A percentile compares a stretch with the other conserved stretches of the same genome.
These are phyloP conservation scores for Thalassophryne amazonica DNA, from an alignment of 2,797 vertebrate genomes.

Conservation along the genomic window DNA sequence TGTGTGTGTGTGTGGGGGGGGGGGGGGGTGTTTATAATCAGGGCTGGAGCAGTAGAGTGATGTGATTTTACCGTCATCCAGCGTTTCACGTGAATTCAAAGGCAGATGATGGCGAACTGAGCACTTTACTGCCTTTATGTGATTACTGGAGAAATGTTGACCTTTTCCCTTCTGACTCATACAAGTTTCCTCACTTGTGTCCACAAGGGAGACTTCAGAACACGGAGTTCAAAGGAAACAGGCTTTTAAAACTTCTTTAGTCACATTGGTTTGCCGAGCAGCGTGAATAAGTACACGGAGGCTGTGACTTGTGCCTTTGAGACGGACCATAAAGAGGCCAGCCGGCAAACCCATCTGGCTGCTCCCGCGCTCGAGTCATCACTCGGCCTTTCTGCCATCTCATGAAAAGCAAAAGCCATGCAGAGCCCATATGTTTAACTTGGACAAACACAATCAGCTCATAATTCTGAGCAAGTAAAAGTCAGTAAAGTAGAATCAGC, in stretches of 20 bases:
- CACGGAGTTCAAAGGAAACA: background rate
- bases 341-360: conserved; percentile 52
- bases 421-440: conserved; percentile 47
- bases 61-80: no score
- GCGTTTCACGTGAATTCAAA: no score
- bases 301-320: conserved; percentile 36
- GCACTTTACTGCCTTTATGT: conserved; percentile 22
- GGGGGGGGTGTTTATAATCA: no score
- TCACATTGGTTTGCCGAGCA: conserved; percentile 5
- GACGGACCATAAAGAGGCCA: conserved; percentile 48
- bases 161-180: conserved; percentile 9
- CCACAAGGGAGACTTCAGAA: background rate
- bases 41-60: no score
- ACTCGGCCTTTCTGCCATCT: conserved; percentile 41
- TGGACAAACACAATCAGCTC: conserved; percentile 11
- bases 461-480: conserved; percentile 7
- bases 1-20: no score
- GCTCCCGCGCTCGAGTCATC: conserved; percentile 37
- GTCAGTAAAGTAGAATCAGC: conserved; percentile 10
- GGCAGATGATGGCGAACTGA: conserved; percentile 1
- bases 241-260: background rate
- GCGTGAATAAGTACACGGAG: conserved; percentile 6
- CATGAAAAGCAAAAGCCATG: conserved; percentile 34
- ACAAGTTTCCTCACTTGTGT: background rate
- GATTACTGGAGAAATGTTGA: conserved; percentile 13